These are phyloP conservation scores for Gortyna flavago DNA, from an alignment of 2,888 invertebrate genomes.

Conservation along the genomic window DNA sequence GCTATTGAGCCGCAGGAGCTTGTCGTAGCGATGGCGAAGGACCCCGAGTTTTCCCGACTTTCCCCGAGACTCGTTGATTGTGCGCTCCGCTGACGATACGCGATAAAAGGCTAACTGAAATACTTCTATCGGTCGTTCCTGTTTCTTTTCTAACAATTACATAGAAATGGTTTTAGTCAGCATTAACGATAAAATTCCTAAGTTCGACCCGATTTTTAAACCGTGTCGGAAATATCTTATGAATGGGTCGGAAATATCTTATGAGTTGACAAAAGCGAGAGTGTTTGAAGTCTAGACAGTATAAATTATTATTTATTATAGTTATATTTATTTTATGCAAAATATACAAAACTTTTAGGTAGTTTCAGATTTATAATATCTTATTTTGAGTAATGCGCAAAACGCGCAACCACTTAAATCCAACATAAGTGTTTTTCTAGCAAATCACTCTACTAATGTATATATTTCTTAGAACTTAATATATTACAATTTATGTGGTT, in stretches of 20 bases:
- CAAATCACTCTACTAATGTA: conserved; percentile 7
- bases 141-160: neutral
- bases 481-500: conserved; percentile 8
- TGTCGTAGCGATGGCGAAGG: conserved; percentile 9
- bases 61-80: conserved; percentile 18
- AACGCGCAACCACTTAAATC: neutral
- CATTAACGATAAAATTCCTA: conserved; percentile 12
- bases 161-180: conserved; percentile 10
- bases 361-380: neutral
- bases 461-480: conserved; percentile 1
- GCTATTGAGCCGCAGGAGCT: conserved; percentile 55
- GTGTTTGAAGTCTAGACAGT: conserved; percentile 30
- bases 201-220: neutral
- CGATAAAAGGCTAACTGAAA: conserved; percentile 22
- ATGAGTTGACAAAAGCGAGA: conserved; percentile 2
- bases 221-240: conserved; percentile 9
- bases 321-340: neutral
- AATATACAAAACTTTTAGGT: neutral
- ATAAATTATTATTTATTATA: conserved; percentile 15
- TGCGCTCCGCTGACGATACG: conserved; percentile 24
- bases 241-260: conserved; percentile 11
- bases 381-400: neutral
- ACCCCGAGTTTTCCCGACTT: conserved; percentile 8
- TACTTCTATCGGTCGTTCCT: neutral
- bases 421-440: neutral